phyloP scores from a whole-genome alignment of 2,888 invertebrate species.

The Drosophila melanosoma region DNA sequence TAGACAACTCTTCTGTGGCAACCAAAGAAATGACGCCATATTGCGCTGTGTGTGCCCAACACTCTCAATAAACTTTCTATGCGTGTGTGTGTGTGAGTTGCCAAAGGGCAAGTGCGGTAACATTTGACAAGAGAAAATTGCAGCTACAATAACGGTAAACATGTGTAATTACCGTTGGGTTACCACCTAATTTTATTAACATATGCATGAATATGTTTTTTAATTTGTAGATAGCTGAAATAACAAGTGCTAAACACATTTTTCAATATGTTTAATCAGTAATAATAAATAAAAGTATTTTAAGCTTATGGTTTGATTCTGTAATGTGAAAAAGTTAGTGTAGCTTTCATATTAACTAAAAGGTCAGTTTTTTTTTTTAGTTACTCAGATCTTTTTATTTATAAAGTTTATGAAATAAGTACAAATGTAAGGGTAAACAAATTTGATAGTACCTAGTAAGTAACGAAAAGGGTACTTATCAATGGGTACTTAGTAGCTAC shows the following conservation, averaged over 20 bases:
- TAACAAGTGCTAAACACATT: conserved; percentile 49
- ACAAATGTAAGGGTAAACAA: neutral
- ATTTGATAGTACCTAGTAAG: neutral
- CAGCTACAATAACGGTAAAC: conserved; percentile 52
- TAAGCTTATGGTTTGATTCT: conserved; percentile 15
- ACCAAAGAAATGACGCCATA: conserved; percentile 71
- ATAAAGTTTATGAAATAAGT: conserved; percentile 6
- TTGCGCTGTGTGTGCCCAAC: conserved; percentile 55
- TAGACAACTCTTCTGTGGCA: conserved; percentile 45
- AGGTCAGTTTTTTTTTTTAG: conserved; percentile 8
- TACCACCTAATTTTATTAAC: conserved; percentile 12
- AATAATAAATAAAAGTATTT: conserved; percentile 27
- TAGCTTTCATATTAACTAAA: neutral
- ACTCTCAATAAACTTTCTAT: conserved; percentile 29
- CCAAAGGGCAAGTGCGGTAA: conserved; percentile 43
- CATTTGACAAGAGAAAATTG: conserved; percentile 68
- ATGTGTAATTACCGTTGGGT: conserved; percentile 42
- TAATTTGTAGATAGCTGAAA: conserved; percentile 3
- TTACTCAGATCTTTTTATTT: neutral
- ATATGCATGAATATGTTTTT: conserved; percentile 1
- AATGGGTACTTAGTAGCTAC: neutral
- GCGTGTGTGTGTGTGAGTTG: conserved; percentile 17
- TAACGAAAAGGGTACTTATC: neutral
- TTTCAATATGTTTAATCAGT: conserved; percentile 53
- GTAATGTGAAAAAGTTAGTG: neutral